Conservation (phyloP, 1,140 invertebrate genomes). For the Lethrus apterus region DNA sequence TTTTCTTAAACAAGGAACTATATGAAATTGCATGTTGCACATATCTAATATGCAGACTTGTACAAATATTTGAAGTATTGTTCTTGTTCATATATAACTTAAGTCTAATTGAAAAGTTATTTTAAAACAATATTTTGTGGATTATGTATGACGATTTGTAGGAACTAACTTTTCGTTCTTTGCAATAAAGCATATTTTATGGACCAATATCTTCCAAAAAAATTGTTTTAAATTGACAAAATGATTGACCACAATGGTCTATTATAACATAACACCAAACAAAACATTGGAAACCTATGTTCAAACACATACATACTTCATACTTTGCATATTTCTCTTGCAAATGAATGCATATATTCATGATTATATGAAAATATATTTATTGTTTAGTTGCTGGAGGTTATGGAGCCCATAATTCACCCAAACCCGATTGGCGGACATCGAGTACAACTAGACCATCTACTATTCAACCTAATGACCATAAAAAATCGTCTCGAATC, state of each 20-base stretch:
- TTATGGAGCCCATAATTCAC: slow-evolving; percentile 3
- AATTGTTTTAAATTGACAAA: slow-evolving; percentile 1
- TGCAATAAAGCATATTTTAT: too few species aligned
- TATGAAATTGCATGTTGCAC: slow-evolving; percentile 4
- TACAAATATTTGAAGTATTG: not conserved
- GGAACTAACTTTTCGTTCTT: too few species aligned
- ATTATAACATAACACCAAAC: not conserved
- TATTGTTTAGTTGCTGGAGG: slow-evolving; percentile 6
- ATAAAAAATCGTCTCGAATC: slow-evolving; percentile 21
- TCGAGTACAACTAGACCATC: slow-evolving; percentile 12
- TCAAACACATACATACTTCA: not conserved
- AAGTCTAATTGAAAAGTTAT: too few species aligned
- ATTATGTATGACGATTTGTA: too few species aligned
- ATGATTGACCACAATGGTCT: too few species aligned
- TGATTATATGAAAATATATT: not conserved
- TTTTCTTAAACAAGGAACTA: not conserved
- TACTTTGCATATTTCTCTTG: not conserved
- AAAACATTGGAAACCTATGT: too few species aligned
- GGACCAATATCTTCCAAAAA: not conserved
- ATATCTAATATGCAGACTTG: not conserved
- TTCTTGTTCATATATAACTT: too few species aligned
- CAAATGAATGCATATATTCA: slow-evolving; percentile 4
- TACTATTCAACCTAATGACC: slow-evolving; percentile 16
- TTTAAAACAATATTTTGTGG: too few species aligned
- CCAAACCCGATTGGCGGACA: slow-evolving; percentile 16